A percentile compares a stretch with the other conserved stretches of the same genome.
Evolutionary conservation across 2,113 vertebrate genomes (phyloP).

Genomic region (Dicerorhinus sumatrensis): DNA sequence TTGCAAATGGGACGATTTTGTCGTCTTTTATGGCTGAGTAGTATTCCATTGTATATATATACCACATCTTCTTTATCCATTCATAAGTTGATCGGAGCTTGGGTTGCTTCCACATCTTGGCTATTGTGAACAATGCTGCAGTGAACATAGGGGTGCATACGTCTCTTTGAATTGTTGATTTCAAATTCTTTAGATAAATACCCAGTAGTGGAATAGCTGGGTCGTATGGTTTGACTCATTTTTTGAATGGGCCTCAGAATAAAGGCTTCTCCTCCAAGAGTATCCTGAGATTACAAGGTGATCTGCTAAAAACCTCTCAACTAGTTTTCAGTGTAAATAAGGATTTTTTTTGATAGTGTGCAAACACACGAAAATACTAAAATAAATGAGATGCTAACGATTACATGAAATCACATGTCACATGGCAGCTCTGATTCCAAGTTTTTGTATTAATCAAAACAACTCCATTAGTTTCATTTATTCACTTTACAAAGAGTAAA

Average conservation of each 20-base stretch:
- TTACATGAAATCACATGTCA: background rate
- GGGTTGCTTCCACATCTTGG: too few relatives aligned
- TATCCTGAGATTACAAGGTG: background rate
- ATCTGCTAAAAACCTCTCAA: background rate
- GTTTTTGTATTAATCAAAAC: conserved; percentile 33
- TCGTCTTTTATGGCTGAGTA: too few relatives aligned
- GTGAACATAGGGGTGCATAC: too few relatives aligned
- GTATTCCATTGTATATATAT: too few relatives aligned
- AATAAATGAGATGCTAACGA: conserved; percentile 37
- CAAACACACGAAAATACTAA: conserved; percentile 9
- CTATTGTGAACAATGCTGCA: too few relatives aligned
- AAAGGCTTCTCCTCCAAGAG: background rate
- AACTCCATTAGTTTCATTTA: background rate
- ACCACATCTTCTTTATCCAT: too few relatives aligned
- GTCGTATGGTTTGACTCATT: background rate
- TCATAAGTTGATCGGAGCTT: too few relatives aligned
- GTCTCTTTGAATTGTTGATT: too few relatives aligned
- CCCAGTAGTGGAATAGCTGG: too few relatives aligned
- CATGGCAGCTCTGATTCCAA: background rate
- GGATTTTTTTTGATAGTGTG: background rate
- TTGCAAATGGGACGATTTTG: too few relatives aligned
- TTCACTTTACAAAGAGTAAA: background rate
- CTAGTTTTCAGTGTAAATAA: background rate
- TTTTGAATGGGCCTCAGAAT: background rate
- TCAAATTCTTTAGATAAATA: too few relatives aligned